Evolutionary conservation across 1,140 invertebrate genomes (phyloP), one percentile per base, ranked within the genome.

Genomic region (Brachionus plicatilis): DNA sequence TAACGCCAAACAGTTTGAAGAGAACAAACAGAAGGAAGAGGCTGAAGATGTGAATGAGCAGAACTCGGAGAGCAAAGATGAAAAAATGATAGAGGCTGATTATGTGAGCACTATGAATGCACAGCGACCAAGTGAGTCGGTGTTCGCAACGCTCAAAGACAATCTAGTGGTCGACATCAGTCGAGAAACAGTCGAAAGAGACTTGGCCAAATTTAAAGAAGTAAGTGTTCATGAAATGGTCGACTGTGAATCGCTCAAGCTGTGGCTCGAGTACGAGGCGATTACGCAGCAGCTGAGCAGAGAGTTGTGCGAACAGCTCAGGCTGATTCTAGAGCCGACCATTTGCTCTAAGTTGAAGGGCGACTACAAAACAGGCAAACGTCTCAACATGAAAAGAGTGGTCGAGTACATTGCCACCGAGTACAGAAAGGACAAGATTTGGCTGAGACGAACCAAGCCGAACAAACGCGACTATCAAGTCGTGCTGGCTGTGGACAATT

Each of bases 391-490:
- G 97, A 92, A 96, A 65, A 96, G 97, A 89, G 92, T 93, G 2
- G 98, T 99, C 87, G 94, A 96, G 0, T 99, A 99, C 89, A 97
- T 99, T 87, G 98, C 98, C 7, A 98, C 96, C 87, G 94, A 99
- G 88, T 99, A 98, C 90, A 92, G 96, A 45, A 99, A 99, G 88
- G 97, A 99, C 88, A 97, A 98, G 88, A 99, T 99, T 87, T 99
- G 98, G 98, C 87, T 99, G 85, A 91, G 97, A 66, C 90, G 98
- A 68, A 99, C 95, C 0, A 96, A 97, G 90, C 96, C 96, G 0
- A 96, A 94, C 0, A 96, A 98, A 88, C 91, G 98, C 78, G 93
- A 99, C 86, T 99, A 99, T 90, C 96, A 98, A 89, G 96, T 99
- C 47, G 92, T 96, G 37, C 91, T 99, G 12, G 97, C 98, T 1